Base-by-base conservation (phyloP, 1,140 invertebrate species). In the Ctenoplectra terminalis region DNA sequence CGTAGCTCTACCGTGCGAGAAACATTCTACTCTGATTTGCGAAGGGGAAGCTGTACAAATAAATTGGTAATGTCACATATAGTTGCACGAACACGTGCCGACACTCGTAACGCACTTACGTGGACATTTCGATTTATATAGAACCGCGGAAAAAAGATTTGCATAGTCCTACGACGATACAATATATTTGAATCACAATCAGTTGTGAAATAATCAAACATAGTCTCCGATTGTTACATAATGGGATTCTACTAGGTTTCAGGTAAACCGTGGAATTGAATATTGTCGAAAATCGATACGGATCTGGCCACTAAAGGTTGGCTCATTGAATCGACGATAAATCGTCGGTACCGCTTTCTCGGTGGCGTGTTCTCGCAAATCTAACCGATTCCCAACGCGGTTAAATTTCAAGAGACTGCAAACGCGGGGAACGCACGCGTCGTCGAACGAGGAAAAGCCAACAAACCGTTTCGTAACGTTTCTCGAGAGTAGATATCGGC, bases 391-490 rank as follows among this genome's bases (percentile, higher is more conserved):
- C 31, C 60, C 20, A 7, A 17, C 11, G 23, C 15, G 40, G 40
- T 61, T 73, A 15, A 75, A 63, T 50, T 26, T n/a, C 46, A 9
- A 26, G 58, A 9, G n/a, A n/a, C 34, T 15, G 23, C 5, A 13
- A 20, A 7, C 8, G 26, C 50, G 52, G 9, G 34, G 13, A 52
- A 77, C 46, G 74, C 58, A 48, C 50, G 48, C 50, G 67, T 37
- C 34, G 34, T 17, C 15, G 58, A 63, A 63, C 54, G 37, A 63
- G 70, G 77, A 74, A 81, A 81, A 80, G 77, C 46, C 77, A 73
- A 81, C 60, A 81, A 50, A 74, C 48, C 58, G 78, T 81, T 81
- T 73, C 78, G 78, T 74, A 81, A 81, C 78, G 34, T 2, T 37
- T 8, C 11, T 17, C 46, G 58, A 1, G 34, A 31, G 26, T 29